A percentile compares a stretch with the other conserved stretches of the same genome.
Conservation (phyloP, 2,888 invertebrate genomes). For the Tenthredo mesomela region DNA sequence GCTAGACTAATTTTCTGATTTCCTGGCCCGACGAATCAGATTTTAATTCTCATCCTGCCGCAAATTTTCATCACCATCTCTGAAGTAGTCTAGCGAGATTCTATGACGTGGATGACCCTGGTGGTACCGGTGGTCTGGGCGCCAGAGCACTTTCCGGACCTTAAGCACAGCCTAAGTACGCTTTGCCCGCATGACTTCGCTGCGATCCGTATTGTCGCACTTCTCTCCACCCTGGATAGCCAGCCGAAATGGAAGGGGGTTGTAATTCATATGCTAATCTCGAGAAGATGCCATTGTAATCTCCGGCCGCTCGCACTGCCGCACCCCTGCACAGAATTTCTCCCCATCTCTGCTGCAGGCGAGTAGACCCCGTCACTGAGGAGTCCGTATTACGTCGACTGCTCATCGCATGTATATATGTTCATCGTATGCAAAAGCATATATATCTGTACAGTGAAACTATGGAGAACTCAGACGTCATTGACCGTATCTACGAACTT, state of each 20-base stretch:
- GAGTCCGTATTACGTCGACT: slow-evolving; percentile 7
- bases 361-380: slow-evolving; percentile 32
- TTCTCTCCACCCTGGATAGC: slow-evolving; percentile 33
- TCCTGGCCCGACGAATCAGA: slow-evolving; percentile 5
- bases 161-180: slow-evolving; percentile 37
- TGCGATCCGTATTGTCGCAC: slow-evolving; percentile 44
- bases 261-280: slow-evolving; percentile 78
- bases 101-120: slow-evolving; percentile 26
- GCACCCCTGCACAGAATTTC: slow-evolving; percentile 61
- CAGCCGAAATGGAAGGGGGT: slow-evolving; percentile 60
- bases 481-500: slow-evolving; percentile 19
- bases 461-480: neutral
- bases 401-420: neutral
- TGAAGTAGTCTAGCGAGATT: neutral
- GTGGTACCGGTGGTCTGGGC: neutral
- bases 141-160: slow-evolving; percentile 43
- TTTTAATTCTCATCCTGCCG: neutral
- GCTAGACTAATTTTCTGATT: slow-evolving; percentile 10
- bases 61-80: slow-evolving; percentile 38
- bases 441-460: neutral
- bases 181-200: slow-evolving; percentile 51
- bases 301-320: slow-evolving; percentile 74
- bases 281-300: slow-evolving; percentile 77
- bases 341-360: slow-evolving; percentile 11
- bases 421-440: slow-evolving; percentile 12